Evolutionary conservation across 2,113 vertebrate genomes (phyloP).

Genomic region (Opisthocomus hoazin): DNA sequence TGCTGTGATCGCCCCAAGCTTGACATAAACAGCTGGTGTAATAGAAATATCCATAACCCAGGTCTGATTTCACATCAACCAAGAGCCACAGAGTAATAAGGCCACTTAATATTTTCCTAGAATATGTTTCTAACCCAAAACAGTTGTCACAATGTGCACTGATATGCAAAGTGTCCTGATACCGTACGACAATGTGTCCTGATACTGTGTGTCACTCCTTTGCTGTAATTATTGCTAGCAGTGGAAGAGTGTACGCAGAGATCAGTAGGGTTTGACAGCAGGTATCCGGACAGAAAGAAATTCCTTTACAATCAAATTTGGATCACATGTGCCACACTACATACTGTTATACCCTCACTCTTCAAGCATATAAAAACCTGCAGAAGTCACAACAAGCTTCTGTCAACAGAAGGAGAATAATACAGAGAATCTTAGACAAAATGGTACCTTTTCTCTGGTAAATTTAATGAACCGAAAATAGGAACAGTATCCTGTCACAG

Average conservation of each 20-base stretch:
- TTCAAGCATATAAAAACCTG: neutral
- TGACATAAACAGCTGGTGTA: slow-evolving; percentile 14
- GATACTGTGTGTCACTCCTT: neutral
- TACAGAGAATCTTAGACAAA: neutral
- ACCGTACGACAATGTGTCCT: neutral
- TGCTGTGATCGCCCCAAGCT: neutral
- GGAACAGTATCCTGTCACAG: neutral
- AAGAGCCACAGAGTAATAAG: neutral
- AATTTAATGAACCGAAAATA: neutral
- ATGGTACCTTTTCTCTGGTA: neutral
- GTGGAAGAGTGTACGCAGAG: neutral
- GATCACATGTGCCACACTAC: neutral
- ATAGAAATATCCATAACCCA: neutral
- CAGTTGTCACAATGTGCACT: neutral
- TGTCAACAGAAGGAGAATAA: neutral
- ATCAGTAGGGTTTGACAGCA: neutral
- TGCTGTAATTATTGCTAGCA: neutral
- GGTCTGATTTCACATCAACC: neutral
- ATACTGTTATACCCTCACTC: rapidly evolving
- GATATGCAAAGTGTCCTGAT: neutral
- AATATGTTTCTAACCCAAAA: neutral
- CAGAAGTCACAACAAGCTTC: neutral
- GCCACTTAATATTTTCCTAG: neutral
- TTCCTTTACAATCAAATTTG: neutral
- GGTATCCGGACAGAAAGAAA: neutral